Conservation (phyloP, 1,140 invertebrate species). For the Trichonephila inaurata region DNA sequence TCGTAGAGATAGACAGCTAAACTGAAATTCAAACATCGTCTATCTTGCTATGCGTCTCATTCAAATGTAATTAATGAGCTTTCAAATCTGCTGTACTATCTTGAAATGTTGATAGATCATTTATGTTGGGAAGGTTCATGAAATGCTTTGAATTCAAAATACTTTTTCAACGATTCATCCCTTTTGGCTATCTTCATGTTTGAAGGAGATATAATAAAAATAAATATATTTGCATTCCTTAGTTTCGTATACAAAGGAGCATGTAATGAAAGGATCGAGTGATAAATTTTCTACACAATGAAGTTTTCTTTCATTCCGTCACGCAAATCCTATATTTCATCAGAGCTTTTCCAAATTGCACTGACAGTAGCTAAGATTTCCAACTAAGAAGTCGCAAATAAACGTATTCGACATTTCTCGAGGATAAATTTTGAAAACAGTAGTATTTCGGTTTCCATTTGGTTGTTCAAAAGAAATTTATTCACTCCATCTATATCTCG, state of each 20-base stretch:
- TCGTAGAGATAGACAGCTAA: neutral
- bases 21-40: neutral
- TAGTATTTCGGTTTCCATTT: neutral
- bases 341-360: neutral
- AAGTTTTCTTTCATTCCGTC: neutral
- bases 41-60: neutral
- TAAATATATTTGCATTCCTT: neutral
- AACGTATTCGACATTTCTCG: neutral
- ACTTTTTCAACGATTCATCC: neutral
- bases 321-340: constrained; percentile 27
- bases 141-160: neutral
- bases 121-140: neutral
- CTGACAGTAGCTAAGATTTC: neutral
- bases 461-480: neutral
- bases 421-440: neutral
- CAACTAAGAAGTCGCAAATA: neutral
- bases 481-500: neutral
- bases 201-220: too few species aligned
- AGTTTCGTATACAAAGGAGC: neutral
- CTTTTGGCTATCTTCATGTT: too few species aligned
- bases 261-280: neutral
- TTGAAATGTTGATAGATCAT: neutral
- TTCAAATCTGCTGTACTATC: neutral
- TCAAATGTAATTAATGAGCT: too few species aligned
- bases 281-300: constrained; percentile 29